Evolutionary conservation across 2,113 vertebrate genomes (phyloP).

Genomic region (Erythrolamprus reginae): DNA sequence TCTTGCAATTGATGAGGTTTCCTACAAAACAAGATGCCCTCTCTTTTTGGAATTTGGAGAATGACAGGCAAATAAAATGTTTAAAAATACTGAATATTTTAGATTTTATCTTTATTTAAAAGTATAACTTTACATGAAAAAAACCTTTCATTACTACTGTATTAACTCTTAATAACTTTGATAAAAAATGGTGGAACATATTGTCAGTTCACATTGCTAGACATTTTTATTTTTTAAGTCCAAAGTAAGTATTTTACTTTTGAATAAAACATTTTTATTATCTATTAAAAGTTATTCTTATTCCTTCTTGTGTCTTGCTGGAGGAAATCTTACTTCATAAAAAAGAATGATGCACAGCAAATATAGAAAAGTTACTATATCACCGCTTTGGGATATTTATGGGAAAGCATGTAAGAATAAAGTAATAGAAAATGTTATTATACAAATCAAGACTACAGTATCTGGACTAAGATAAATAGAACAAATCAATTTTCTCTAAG

Average conservation of each 20-base stretch:
- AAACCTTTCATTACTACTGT: not conserved
- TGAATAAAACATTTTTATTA: conserved; percentile 29
- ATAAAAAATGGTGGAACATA: not conserved
- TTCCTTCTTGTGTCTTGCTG: conserved; percentile 32
- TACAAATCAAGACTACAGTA: not conserved
- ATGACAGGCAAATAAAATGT: not conserved
- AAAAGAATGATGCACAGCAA: conserved; percentile 10
- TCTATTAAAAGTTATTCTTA: conserved; percentile 46
- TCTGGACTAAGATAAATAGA: not conserved
- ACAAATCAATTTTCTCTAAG: not conserved
- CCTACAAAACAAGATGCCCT: not conserved
- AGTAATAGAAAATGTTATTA: not conserved
- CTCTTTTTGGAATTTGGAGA: not conserved
- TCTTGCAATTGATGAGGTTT: not conserved
- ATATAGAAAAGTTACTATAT: conserved; percentile 17
- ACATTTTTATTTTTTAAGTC: not conserved
- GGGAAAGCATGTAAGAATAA: conserved; percentile 21
- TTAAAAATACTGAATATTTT: conserved; percentile 1
- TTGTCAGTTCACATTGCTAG: conserved; percentile 11
- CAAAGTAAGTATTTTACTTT: conserved; percentile 23
- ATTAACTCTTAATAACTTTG: not conserved
- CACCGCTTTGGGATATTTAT: not conserved
- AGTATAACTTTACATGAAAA: conserved; percentile 15
- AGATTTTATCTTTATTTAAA: conserved; percentile 4
- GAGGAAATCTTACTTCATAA: conserved; percentile 44